These are phyloP conservation scores for Drosophila ambigua DNA, from an alignment of 1,140 invertebrate species.

Conservation along the genomic window DNA sequence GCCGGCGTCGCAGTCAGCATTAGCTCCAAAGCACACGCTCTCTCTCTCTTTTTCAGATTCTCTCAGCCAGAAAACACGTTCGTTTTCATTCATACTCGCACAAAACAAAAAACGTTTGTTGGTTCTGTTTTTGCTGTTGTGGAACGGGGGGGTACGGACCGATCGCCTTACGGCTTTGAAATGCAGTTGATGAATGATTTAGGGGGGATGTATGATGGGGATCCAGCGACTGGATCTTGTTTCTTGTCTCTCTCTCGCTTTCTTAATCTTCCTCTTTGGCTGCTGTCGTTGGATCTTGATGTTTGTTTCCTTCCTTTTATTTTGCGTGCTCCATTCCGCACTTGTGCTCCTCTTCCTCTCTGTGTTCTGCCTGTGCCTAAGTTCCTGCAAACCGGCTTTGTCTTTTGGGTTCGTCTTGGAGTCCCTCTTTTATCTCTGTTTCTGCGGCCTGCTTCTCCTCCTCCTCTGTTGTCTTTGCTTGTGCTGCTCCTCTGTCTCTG, in stretches of 20 bases:
- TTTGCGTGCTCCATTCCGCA: slow-evolving; percentile 40
- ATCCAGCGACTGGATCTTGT: slow-evolving; percentile 48
- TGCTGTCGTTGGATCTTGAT: slow-evolving; percentile 68
- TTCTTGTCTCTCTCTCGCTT: slow-evolving; percentile 27
- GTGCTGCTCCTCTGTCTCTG: slow-evolving; percentile 20
- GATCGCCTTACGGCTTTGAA: slow-evolving; percentile 70
- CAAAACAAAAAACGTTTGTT: slow-evolving; percentile 35
- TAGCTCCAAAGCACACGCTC: slow-evolving; percentile 16
- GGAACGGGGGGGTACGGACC: not conserved
- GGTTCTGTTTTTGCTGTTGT: slow-evolving; percentile 41
- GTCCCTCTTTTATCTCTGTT: slow-evolving; percentile 30
- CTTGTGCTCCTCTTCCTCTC: not conserved
- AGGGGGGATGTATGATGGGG: slow-evolving; percentile 47
- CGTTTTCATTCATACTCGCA: slow-evolving; percentile 77
- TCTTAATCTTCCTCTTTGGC: slow-evolving; percentile 15
- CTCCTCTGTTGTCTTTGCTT: slow-evolving; percentile 3
- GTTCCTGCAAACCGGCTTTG: slow-evolving; percentile 77
- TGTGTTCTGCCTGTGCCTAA: slow-evolving; percentile 19
- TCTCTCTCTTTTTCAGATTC: slow-evolving; percentile 30
- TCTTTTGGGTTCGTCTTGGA: slow-evolving; percentile 15
- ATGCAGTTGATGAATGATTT: slow-evolving; percentile 78
- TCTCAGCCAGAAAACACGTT: slow-evolving; percentile 65
- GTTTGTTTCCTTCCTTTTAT: slow-evolving; percentile 77
- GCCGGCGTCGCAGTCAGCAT: slow-evolving; percentile 25
- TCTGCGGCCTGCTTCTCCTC: slow-evolving; percentile 7